phyloP scores from a whole-genome alignment of 2,797 vertebrate genomes.

The Gymnoscopelus braueri region DNA sequence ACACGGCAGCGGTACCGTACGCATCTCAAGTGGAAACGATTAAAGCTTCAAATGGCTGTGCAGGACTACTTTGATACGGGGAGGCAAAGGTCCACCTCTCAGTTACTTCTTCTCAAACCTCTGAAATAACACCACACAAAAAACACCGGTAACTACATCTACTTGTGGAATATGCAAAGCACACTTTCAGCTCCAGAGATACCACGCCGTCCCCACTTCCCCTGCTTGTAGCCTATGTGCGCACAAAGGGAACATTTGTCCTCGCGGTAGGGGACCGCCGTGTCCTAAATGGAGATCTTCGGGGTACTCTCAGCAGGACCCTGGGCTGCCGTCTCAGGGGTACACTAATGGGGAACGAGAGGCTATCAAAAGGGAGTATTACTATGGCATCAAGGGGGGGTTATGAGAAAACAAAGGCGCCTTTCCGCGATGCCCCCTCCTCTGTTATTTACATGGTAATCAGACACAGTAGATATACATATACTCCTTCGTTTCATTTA shows the following conservation, averaged over 20 bases:
- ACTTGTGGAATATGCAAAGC: slow-evolving; percentile 68
- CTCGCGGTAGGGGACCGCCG: slow-evolving; percentile 76
- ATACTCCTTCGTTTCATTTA: slow-evolving; percentile 76
- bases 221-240: slow-evolving; percentile 53
- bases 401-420: slow-evolving; percentile 81
- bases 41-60: slow-evolving; percentile 44
- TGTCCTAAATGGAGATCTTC: slow-evolving; percentile 71
- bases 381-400: slow-evolving; percentile 75
- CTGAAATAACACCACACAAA: slow-evolving; percentile 57
- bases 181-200: slow-evolving; percentile 63
- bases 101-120: slow-evolving; percentile 60
- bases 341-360: slow-evolving; percentile 83
- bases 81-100: slow-evolving; percentile 72
- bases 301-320: slow-evolving; percentile 73
- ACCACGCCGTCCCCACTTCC: slow-evolving; percentile 74
- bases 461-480: slow-evolving; percentile 69
- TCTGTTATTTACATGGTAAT: slow-evolving; percentile 83
- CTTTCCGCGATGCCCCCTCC: slow-evolving; percentile 61
- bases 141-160: slow-evolving; percentile 76
- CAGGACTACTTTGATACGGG: slow-evolving; percentile 68
- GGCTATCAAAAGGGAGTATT: slow-evolving; percentile 84
- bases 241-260: slow-evolving; percentile 83
- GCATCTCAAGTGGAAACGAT: slow-evolving; percentile 59
- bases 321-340: slow-evolving; percentile 68
- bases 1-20: no score